These are phyloP conservation scores for Osedax fenrisi DNA, from an alignment of 2,888 invertebrate genomes.

Conservation along the genomic window DNA sequence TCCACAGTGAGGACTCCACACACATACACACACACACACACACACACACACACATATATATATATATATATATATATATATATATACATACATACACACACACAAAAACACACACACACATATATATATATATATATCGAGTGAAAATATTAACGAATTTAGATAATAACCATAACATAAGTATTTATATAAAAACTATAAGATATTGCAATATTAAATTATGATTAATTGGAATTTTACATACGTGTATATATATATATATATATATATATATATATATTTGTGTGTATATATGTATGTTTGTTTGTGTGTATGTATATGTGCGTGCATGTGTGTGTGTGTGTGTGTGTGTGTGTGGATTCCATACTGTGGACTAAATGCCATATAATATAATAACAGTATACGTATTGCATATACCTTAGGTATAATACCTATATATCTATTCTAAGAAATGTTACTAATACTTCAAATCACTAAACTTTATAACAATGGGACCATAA, in stretches of 20 bases:
- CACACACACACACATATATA: conserved; percentile 8
- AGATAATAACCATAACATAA: background rate
- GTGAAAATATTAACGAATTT: background rate
- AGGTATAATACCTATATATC: too few species aligned
- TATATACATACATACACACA: background rate
- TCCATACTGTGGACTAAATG: too few species aligned
- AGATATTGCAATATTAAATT: background rate
- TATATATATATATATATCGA: too few species aligned
- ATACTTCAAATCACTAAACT: too few species aligned
- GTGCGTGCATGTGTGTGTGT: background rate
- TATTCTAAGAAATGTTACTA: too few species aligned
- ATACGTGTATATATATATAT: background rate
- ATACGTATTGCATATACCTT: too few species aligned
- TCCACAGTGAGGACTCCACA: too few species aligned
- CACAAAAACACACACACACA: too few species aligned
- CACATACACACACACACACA: background rate
- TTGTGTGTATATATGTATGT: background rate
- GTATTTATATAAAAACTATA: background rate
- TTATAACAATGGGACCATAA: too few species aligned
- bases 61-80: background rate
- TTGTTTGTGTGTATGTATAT: background rate
- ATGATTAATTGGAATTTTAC: too few species aligned
- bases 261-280: background rate
- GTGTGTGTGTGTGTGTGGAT: too few species aligned
- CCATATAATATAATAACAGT: too few species aligned